A percentile compares a stretch with the other conserved stretches of the same genome.
These are phyloP conservation scores for Pteropus rufus DNA, from an alignment of 2,797 vertebrate genomes.

Conservation along the genomic window DNA sequence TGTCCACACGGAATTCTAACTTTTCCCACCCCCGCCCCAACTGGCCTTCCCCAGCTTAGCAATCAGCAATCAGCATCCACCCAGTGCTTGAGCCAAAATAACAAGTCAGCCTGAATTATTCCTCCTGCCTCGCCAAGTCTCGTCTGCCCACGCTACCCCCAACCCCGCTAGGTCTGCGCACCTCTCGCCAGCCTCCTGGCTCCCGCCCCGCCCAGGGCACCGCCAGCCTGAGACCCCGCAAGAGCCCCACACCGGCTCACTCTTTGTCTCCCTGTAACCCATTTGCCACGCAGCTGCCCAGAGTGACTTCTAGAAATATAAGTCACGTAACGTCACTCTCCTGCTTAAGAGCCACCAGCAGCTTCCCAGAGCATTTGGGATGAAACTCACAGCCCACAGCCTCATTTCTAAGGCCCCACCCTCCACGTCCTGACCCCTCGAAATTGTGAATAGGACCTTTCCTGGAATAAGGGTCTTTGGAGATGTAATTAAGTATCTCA, in stretches of 20 bases:
- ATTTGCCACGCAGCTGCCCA: too few relatives aligned
- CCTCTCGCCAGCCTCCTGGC: not conserved
- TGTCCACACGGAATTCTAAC: not conserved
- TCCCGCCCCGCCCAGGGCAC: not conserved
- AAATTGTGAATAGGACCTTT: not conserved
- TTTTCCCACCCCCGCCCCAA: not conserved
- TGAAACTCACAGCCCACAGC: not conserved
- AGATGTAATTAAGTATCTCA: not conserved
- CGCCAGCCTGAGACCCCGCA: not conserved
- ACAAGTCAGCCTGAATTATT: not conserved
- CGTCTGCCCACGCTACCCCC: not conserved
- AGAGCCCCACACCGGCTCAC: not conserved
- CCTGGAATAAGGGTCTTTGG: not conserved
- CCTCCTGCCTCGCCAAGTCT: not conserved
- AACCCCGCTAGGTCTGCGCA: not conserved
- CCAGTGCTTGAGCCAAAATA: not conserved
- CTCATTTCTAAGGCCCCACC: not conserved
- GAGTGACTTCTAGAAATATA: not conserved
- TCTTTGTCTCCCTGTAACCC: not conserved
- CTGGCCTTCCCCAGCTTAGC: accelerated
- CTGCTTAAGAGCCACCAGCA: not conserved
- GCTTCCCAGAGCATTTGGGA: not conserved
- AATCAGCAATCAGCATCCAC: not conserved
- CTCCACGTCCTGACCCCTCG: not conserved
- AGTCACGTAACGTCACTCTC: not conserved